Conservation (phyloP, 2,797 vertebrate genomes). For the Heteromormyrus szaboi region DNA sequence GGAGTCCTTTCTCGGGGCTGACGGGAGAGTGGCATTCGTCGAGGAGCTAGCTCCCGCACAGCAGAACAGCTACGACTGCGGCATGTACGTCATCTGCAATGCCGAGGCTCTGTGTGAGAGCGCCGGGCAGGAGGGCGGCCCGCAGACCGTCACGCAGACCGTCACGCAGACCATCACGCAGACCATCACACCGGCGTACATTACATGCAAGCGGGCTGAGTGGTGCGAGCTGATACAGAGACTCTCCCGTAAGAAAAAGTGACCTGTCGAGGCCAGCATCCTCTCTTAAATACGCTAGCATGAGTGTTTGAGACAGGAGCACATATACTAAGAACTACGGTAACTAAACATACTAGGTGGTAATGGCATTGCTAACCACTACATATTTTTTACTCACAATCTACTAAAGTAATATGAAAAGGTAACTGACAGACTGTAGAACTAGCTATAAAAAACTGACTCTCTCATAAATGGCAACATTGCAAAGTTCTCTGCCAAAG, state of each 20-base stretch:
- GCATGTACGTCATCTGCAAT: conserved; percentile 96
- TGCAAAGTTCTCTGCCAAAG: conserved; percentile 15
- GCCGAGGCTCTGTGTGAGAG: conserved; percentile 78
- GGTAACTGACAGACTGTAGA: neutral
- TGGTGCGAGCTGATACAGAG: conserved; percentile 79
- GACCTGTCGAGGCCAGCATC: conserved; percentile 30
- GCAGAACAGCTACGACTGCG: conserved; percentile 97
- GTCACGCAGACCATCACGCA: conserved; percentile 59
- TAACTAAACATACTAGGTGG: conserved; percentile 1
- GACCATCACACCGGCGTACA: conserved; percentile 79
- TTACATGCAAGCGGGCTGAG: conserved; percentile 79
- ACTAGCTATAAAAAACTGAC: neutral
- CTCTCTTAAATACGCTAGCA: conserved; percentile 33
- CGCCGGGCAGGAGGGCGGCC: conserved; percentile 55
- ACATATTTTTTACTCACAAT: neutral
- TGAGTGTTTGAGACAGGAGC: neutral
- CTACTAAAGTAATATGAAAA: neutral
- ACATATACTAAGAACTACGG: conserved; percentile 3
- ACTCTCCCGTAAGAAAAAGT: conserved; percentile 50
- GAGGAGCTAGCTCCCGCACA: conserved; percentile 86
- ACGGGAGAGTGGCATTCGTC: conserved; percentile 59
- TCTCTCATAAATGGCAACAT: neutral
- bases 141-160: conserved; percentile 55
- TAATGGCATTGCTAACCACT: neutral
- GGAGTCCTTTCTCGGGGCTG: conserved; percentile 69